Conservation (phyloP, 2,888 invertebrate species). For the Eilema caniola region DNA sequence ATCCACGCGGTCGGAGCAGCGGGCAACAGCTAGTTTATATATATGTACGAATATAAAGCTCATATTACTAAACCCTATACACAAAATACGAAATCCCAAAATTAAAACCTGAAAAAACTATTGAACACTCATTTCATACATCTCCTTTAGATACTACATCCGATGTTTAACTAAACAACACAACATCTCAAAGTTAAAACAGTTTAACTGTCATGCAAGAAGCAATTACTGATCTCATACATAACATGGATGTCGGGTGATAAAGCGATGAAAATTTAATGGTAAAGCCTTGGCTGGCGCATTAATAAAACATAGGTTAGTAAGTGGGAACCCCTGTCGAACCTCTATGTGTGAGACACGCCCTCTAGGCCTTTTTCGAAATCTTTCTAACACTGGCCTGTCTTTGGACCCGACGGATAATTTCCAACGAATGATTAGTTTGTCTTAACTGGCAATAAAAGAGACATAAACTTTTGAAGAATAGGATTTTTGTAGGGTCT, state of each 20-base stretch:
- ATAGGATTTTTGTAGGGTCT: not conserved
- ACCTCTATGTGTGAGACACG: constrained; percentile 54
- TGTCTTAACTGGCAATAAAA: not conserved
- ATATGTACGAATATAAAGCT: too few relatives aligned
- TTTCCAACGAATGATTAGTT: not conserved
- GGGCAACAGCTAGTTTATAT: too few relatives aligned
- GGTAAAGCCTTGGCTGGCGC: constrained; percentile 56
- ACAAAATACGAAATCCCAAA: too few relatives aligned
- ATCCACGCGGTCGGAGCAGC: too few relatives aligned
- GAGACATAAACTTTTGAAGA: not conserved
- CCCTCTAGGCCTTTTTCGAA: constrained; percentile 53
- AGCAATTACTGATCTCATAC: constrained; percentile 51
- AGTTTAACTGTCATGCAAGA: constrained; percentile 28
- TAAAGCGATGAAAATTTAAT: constrained; percentile 79
- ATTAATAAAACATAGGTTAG: constrained; percentile 79
- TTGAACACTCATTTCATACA: not conserved
- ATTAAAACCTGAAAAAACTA: too few relatives aligned
- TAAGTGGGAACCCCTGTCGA: constrained; percentile 75
- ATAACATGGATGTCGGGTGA: constrained; percentile 51
- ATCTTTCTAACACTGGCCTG: constrained; percentile 25
- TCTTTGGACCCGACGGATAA: not conserved
- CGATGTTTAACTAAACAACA: not conserved
- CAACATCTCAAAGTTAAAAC: constrained; percentile 19
- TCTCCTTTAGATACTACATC: too few relatives aligned
- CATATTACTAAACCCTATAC: too few relatives aligned